Evolutionary conservation across 2,888 invertebrate genomes (phyloP).

Genomic region (Temnothorax unifasciatus): DNA sequence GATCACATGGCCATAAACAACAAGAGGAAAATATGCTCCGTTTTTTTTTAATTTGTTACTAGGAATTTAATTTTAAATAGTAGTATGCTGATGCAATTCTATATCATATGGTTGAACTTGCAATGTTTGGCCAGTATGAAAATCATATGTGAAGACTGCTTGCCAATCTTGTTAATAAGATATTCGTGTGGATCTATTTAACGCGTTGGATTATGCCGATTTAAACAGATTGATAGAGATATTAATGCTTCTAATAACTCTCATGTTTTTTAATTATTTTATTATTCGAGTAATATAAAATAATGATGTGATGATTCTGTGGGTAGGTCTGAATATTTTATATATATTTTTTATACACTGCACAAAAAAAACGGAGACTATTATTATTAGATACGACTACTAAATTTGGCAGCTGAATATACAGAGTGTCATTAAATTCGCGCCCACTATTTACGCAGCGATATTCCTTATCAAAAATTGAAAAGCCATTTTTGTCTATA

Average conservation of each 20-base stretch:
- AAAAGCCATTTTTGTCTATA: too few relatives aligned
- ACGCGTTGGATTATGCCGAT: not conserved
- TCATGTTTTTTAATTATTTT: conserved; percentile 23
- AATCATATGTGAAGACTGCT: not conserved
- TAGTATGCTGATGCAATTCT: not conserved
- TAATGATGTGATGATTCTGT: not conserved
- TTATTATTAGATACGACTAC: not conserved
- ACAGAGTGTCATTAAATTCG: not conserved
- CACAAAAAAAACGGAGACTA: not conserved
- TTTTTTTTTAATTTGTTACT: not conserved
- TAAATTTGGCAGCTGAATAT: conserved; percentile 12
- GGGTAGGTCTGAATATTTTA: not conserved
- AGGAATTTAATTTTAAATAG: conserved; percentile 29
- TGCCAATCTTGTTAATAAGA: not conserved
- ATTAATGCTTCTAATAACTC: not conserved
- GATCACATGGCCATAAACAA: conserved; percentile 71
- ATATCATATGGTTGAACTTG: not conserved
- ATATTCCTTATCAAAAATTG: too few relatives aligned
- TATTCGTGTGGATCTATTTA: not conserved
- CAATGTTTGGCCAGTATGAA: conserved; percentile 4
- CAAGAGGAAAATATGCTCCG: not conserved
- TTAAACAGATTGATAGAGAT: not conserved
- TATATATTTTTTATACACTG: not conserved
- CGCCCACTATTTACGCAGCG: too few relatives aligned
- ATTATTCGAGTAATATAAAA: not conserved